Evolutionary conservation across 2,113 vertebrate species (phyloP).

Genomic region (Myrmophylax atrothorax): DNA sequence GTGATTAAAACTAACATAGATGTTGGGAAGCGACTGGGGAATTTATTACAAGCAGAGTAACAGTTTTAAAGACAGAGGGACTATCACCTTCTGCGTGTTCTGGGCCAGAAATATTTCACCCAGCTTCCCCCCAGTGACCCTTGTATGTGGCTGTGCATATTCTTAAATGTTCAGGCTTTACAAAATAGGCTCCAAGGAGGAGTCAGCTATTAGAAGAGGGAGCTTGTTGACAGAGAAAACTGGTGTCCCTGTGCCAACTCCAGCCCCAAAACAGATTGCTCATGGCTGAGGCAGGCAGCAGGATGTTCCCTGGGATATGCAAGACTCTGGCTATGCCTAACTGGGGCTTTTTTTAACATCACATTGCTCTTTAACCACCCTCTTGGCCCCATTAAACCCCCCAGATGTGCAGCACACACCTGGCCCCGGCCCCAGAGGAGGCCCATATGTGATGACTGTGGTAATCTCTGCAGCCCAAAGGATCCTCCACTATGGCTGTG

Average conservation of each 20-base stretch:
- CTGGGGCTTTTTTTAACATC: neutral
- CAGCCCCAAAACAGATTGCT: neutral
- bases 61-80: neutral
- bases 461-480: neutral
- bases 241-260: neutral
- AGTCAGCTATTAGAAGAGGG: neutral
- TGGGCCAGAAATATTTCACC: neutral
- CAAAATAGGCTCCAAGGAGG: neutral
- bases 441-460: neutral
- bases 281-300: neutral
- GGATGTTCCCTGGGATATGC: neutral
- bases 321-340: neutral
- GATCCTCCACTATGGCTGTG: neutral
- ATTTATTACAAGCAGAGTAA: neutral
- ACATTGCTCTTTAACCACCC: neutral
- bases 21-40: neutral
- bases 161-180: neutral
- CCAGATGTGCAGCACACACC: neutral
- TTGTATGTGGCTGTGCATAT: neutral
- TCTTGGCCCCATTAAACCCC: neutral
- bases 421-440: neutral
- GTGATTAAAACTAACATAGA: slow-evolving; percentile 4
- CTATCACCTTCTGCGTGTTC: neutral
- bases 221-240: neutral
- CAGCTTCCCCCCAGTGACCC: neutral